Base-by-base conservation (phyloP, 2,113 vertebrate species). In the Prionailurus viverrinus region DNA sequence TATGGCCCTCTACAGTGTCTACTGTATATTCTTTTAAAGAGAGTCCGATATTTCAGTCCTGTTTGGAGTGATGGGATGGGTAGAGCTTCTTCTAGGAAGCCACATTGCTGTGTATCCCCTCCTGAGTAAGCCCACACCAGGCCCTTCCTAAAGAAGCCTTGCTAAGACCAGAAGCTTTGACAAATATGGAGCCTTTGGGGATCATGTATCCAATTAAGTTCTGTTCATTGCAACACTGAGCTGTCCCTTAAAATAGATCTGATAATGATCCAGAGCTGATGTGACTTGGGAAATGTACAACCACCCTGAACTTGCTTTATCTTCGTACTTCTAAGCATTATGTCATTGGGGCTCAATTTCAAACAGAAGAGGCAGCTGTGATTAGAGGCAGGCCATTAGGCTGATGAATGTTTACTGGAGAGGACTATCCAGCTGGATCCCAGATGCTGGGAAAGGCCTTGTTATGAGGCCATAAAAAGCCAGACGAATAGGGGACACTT, bases 371-470 rank as follows among this genome's bases (percentile, higher is more conserved):
- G 65, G 39, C 63, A 80, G 65, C 36, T 83, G 19, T 89, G 51
- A 21, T 15, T 68, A 79, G 63, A 90, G 66, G 33, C 93, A 93
- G 68, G 66, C 29, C 19, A 33, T 45, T 73, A 27, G 73, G 36
- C 1, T 51, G n/a, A 71, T 66, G 65, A 51, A 68, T 74, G 21
- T 53, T 85, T 10, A 18, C 33, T 76, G 45, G 27, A 55, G 58
- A 91, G 65, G 33, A 18, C 48, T 39, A 4, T 16, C 27, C 93
- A 95, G 91, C 89, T 95, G 93, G 41, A 58, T 27, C 16, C 95
- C 95, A 97, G 93, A 97, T 95, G 93, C n/a, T 90, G 41, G 53
- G 66, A 91, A 89, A 91, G 25, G 18, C 12, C 33, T 87, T 51
- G 16, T 66, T 36, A 14, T 29, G 68, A 93, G 29, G 36, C 41